Evolutionary conservation across 2,888 invertebrate species (phyloP).

Genomic region (Rhamphomyia laevipes): DNA sequence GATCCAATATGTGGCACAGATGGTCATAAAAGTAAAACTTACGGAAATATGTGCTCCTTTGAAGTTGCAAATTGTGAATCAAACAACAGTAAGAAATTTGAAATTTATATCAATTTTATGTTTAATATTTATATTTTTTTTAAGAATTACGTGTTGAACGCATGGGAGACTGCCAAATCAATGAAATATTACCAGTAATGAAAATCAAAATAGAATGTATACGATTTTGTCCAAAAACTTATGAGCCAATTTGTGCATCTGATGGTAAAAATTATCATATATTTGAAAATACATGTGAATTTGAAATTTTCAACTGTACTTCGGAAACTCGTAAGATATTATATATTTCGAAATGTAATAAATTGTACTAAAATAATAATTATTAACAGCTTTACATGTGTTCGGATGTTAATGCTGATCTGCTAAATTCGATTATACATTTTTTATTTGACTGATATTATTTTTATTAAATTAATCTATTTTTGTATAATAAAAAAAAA

Average conservation of each 20-base stretch:
- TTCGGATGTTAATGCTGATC: neutral
- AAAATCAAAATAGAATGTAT: neutral
- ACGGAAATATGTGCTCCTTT: neutral
- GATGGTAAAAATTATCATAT: neutral
- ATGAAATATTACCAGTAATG: too few relatives aligned
- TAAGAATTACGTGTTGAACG: too few relatives aligned
- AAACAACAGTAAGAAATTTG: neutral
- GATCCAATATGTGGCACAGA: neutral
- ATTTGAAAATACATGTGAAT: neutral
- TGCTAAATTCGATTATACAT: too few relatives aligned
- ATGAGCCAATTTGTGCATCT: constrained; percentile 1
- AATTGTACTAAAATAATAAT: too few relatives aligned
- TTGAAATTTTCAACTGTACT: neutral
- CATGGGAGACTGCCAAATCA: too few relatives aligned
- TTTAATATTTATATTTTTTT: too few relatives aligned
- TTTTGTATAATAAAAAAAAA: too few relatives aligned
- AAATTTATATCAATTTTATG: too few relatives aligned
- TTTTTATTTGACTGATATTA: too few relatives aligned
- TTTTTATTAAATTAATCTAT: too few relatives aligned
- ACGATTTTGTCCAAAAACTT: neutral
- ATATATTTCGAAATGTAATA: too few relatives aligned
- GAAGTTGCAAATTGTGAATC: neutral
- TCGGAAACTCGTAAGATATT: neutral
- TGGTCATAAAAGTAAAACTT: neutral
- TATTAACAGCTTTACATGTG: neutral